phyloP scores from a whole-genome alignment of 37 sponge, comb jelly and placozoan species.

The Chondrilla cf. caribensis region DNA sequence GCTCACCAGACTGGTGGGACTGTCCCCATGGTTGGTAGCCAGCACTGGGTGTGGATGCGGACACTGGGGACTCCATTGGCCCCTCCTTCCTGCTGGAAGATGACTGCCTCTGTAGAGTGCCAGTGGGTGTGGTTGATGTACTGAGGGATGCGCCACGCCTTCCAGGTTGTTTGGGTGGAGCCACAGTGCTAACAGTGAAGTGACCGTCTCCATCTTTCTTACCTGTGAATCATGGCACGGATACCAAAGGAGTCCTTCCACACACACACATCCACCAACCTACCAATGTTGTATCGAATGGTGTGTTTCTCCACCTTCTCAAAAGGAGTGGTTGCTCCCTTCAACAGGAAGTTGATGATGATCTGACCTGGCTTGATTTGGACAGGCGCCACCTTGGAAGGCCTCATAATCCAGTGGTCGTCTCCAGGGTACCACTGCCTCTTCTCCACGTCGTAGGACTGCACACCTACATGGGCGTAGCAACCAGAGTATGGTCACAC shows the following conservation, averaged over 20 bases:
- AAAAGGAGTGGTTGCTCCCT: constrained; percentile 8
- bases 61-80: not conserved
- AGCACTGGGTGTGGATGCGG: not conserved
- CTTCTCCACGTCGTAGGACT: constrained; percentile 12
- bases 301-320: constrained; percentile 14
- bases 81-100: not conserved
- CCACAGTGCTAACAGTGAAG: not conserved
- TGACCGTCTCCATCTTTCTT: constrained; percentile 7
- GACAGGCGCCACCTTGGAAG: not conserved
- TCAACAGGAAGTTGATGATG: constrained; percentile 20
- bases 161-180: not conserved
- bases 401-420: constrained; percentile 25
- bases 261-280: not conserved
- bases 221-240: not conserved
- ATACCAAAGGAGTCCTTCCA: too few species aligned
- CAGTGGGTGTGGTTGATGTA: constrained; percentile 15
- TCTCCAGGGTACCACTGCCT: constrained; percentile 19
- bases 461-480: not conserved
- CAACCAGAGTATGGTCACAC: not conserved
- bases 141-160: not conserved
- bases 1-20: not conserved
- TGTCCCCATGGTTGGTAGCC: not conserved
- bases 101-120: not conserved
- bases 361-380: not conserved
- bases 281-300: constrained; percentile 11